Conservation (phyloP, 2,797 vertebrate genomes). For the Petrocephalus sullivani region DNA sequence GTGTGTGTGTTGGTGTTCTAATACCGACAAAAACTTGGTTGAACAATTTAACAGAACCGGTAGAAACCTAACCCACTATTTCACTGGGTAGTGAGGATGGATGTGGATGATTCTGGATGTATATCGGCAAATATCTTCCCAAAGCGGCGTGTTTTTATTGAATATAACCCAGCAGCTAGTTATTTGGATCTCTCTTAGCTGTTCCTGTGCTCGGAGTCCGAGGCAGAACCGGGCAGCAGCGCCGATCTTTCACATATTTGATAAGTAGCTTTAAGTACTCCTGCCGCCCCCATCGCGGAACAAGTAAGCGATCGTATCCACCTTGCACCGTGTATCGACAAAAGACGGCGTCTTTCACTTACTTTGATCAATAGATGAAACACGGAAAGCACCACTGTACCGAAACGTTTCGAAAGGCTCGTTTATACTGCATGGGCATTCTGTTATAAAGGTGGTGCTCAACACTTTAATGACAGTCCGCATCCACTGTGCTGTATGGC, state of each 20-base stretch:
- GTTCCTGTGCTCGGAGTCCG: neutral
- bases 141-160: neutral
- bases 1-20: neutral
- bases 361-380: neutral
- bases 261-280: neutral
- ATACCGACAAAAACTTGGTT: neutral
- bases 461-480: neutral
- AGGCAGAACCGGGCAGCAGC: neutral
- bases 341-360: neutral
- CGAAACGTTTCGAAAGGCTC: neutral
- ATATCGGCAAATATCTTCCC: neutral
- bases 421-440: too few relatives aligned
- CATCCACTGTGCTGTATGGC: neutral
- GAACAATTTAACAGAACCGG: neutral
- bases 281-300: neutral
- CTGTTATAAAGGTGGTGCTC: neutral
- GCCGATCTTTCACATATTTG: neutral
- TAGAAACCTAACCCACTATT: neutral
- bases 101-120: neutral
- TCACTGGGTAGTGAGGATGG: neutral
- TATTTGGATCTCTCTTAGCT: neutral
- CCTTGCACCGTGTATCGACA: neutral
- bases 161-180: neutral
- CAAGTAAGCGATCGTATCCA: neutral
- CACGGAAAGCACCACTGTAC: neutral